A percentile compares a stretch with the other conserved stretches of the same genome.
Conservation (phyloP, 2,888 invertebrate species). For the Alloplasta piceator region DNA sequence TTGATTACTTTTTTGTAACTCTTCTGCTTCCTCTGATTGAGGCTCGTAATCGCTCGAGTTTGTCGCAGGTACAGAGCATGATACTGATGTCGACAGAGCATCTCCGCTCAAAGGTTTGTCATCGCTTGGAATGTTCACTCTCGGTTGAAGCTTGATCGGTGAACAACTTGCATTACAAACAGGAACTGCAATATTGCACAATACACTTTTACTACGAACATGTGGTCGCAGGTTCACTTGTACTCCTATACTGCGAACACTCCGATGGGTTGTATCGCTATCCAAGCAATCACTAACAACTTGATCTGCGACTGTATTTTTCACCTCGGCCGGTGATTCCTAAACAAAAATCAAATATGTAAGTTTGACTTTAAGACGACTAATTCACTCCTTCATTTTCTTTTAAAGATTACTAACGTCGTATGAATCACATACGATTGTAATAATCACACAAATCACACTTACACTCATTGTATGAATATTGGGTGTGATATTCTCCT, state of each 20-base stretch:
- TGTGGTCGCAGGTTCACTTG: slow-evolving; percentile 5
- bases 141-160: not conserved
- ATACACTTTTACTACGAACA: not conserved
- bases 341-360: slow-evolving; percentile 5
- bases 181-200: slow-evolving; percentile 2
- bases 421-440: too few species aligned
- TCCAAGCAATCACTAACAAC: not conserved
- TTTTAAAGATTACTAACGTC: too few species aligned
- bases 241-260: not conserved
- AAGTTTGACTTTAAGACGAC: too few species aligned
- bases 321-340: not conserved
- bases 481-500: slow-evolving; percentile 9
- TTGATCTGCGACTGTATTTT: not conserved
- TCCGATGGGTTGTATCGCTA: not conserved
- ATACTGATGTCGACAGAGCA: not conserved
- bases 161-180: slow-evolving; percentile 23
- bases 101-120: slow-evolving; percentile 9
- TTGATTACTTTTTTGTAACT: not conserved
- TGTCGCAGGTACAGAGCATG: not conserved
- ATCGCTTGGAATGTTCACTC: not conserved
- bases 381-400: too few species aligned
- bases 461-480: not conserved
- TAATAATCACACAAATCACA: too few species aligned
- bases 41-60: slow-evolving; percentile 16
- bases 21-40: not conserved